Conservation (phyloP, 2,797 vertebrate genomes). For the Eurystomus glaucurus region DNA sequence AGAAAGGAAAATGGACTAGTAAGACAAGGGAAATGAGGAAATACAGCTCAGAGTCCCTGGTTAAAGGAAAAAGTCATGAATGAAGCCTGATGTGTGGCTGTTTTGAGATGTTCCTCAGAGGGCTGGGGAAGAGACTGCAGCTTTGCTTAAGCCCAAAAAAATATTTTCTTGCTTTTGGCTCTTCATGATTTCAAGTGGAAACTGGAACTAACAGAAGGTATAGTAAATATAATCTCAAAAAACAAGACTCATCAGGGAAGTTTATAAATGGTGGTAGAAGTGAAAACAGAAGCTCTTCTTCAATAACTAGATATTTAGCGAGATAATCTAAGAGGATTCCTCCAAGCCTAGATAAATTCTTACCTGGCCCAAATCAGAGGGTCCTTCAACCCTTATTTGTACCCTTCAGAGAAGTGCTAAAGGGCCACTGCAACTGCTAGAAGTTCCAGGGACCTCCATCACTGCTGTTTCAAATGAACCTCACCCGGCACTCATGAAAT, state of each 20-base stretch:
- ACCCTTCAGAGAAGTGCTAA: not conserved
- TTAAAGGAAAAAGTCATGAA: not conserved
- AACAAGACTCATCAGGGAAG: not conserved
- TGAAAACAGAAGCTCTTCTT: not conserved
- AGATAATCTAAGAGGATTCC: not conserved
- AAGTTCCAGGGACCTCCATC: not conserved
- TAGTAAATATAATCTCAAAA: not conserved
- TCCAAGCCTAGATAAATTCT: not conserved
- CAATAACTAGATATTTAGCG: not conserved
- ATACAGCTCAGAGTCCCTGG: not conserved
- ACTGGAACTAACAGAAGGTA: not conserved
- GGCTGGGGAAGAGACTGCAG: not conserved
- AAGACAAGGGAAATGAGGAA: not conserved
- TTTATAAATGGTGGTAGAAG: not conserved
- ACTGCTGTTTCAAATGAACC: not conserved
- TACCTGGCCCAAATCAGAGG: not conserved
- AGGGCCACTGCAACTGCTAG: not conserved
- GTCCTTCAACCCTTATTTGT: not conserved
- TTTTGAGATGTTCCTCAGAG: not conserved
- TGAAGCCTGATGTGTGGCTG: not conserved
- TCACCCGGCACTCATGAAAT: not conserved
- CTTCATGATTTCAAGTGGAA: not conserved
- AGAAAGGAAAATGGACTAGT: not conserved
- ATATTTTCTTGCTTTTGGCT: not conserved
- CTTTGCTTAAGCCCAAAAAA: rapidly evolving